Evolutionary conservation across 1,140 invertebrate genomes (phyloP).

Genomic region (Holotrichia oblita): DNA sequence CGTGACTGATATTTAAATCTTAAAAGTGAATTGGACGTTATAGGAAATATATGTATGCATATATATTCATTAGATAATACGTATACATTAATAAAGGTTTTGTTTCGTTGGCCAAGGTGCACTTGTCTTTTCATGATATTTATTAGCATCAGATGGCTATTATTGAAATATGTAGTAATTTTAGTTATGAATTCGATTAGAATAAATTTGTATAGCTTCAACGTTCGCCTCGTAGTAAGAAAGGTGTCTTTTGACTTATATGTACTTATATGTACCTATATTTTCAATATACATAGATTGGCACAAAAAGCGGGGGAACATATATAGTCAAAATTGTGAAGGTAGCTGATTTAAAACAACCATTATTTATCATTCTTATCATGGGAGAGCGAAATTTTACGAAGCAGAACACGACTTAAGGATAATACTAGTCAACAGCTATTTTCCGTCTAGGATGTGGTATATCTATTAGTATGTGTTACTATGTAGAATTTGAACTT

Average conservation of each 20-base stretch:
- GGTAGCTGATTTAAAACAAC: neutral
- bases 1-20: conserved; percentile 28
- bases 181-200: conserved; percentile 25
- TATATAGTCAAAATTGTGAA: no score
- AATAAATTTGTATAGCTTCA: conserved; percentile 14
- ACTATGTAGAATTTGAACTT: no score
- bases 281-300: no score
- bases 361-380: neutral
- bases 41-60: neutral
- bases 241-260: neutral
- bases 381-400: neutral
- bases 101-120: neutral
- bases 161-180: conserved; percentile 28
- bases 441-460: no score
- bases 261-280: neutral
- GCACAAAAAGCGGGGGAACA: no score
- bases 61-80: conserved; percentile 4
- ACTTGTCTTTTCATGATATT: conserved; percentile 25
- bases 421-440: no score
- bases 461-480: no score
- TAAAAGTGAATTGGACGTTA: conserved; percentile 4
- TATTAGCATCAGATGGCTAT: conserved; percentile 23
- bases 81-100: neutral
- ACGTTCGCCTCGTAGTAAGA: neutral
- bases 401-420: no score